Percentiles rank a stretch among this genome's conserved stretches.
phyloP scores from a whole-genome alignment of 2,113 vertebrate species.

The Zosterops hypoxanthus region DNA sequence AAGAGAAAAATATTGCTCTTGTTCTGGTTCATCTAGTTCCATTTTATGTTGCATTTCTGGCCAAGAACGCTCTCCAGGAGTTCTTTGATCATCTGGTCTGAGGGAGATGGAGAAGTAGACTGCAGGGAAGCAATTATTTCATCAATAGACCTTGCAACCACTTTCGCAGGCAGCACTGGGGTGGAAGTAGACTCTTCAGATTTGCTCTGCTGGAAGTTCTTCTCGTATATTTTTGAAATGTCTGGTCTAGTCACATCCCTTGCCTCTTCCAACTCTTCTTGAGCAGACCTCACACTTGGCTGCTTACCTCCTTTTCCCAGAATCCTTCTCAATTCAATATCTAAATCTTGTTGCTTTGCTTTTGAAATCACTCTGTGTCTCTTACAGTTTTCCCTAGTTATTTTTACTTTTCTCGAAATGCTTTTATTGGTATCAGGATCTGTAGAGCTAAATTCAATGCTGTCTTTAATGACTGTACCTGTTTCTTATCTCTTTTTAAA shows the following conservation, averaged over 20 bases:
- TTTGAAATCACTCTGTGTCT: background rate
- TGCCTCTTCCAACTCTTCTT: conserved; percentile 11
- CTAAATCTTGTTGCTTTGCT: background rate
- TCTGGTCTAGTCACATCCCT: background rate
- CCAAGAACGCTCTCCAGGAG: conserved; percentile 76
- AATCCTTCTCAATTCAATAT: background rate
- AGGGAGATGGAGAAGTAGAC: conserved; percentile 61
- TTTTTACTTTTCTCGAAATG: background rate
- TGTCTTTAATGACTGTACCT: background rate
- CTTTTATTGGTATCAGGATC: background rate
- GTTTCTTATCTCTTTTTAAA: background rate
- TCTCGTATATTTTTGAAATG: background rate
- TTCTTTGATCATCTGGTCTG: conserved; percentile 72
- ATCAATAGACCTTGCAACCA: conserved; percentile 62
- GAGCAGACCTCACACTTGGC: conserved; percentile 64
- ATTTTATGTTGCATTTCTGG: conserved; percentile 62
- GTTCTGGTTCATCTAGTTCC: conserved; percentile 72
- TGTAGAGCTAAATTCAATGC: background rate
- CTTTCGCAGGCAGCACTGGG: background rate
- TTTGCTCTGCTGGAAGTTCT: conserved; percentile 5
- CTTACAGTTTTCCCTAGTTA: background rate
- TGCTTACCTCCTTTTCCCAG: conserved; percentile 23
- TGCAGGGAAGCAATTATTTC: conserved; percentile 77
- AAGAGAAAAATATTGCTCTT: conserved; percentile 32
- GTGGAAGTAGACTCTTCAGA: background rate